Conservation (phyloP, 2,797 vertebrate species). For the Hypotaenidia okinawae region DNA sequence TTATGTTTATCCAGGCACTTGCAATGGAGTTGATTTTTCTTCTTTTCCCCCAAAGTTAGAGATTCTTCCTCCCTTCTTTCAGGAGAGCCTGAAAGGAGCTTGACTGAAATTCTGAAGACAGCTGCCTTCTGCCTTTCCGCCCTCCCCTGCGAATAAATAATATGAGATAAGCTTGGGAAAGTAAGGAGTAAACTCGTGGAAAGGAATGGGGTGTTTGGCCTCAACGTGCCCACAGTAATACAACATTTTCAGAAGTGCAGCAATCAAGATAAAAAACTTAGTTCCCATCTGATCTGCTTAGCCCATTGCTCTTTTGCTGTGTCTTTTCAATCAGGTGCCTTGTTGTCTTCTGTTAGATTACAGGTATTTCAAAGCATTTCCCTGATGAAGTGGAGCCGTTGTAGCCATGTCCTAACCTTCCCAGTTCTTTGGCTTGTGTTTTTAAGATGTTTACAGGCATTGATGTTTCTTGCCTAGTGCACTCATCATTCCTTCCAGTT, state of each 20-base stretch:
- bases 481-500: not conserved
- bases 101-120: not conserved
- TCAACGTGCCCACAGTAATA: not conserved
- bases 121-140: not conserved
- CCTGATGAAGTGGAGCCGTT: not conserved
- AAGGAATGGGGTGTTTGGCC: not conserved
- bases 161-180: not conserved
- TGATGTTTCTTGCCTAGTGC: slow-evolving; percentile 10
- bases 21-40: not conserved
- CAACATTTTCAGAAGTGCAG: not conserved
- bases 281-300: not conserved
- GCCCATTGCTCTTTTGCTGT: not conserved
- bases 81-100: not conserved
- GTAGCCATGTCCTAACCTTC: not conserved
- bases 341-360: not conserved
- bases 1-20: slow-evolving; percentile 4
- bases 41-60: not conserved
- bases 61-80: not conserved
- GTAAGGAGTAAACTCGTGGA: not conserved
- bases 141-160: not conserved
- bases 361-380: not conserved
- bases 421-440: not conserved
- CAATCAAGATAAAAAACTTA: not conserved
- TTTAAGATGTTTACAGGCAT: not conserved
- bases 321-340: not conserved